These are phyloP conservation scores for Bedellia somnulentella DNA, from an alignment of 2,888 invertebrate species.

Conservation along the genomic window DNA sequence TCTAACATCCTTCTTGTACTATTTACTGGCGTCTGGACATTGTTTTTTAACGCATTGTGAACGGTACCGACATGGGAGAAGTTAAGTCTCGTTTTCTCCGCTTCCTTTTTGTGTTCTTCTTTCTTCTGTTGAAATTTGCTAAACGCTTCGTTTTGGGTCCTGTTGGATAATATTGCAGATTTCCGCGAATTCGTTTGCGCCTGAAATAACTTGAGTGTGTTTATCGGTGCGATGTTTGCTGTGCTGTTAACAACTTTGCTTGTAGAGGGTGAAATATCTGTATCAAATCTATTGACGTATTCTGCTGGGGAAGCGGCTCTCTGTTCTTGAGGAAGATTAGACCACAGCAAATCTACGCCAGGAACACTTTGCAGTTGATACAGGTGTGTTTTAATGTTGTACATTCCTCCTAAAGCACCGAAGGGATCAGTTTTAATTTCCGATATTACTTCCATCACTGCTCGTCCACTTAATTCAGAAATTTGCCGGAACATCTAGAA, in stretches of 20 bases:
- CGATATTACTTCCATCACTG: conserved; percentile 39
- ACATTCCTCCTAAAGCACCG: conserved; percentile 63
- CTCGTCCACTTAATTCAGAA: conserved; percentile 39
- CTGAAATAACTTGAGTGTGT: conserved; percentile 2
- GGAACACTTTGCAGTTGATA: conserved; percentile 25
- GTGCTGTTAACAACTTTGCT: conserved; percentile 11
- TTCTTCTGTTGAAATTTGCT: too few relatives aligned
- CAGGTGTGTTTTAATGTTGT: conserved; percentile 57
- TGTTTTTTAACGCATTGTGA: too few relatives aligned
- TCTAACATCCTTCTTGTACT: too few relatives aligned
- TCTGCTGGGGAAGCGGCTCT: conserved; percentile 28
- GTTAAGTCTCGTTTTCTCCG: too few relatives aligned
- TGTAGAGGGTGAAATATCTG: conserved; percentile 10
- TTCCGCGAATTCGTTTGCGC: too few relatives aligned
- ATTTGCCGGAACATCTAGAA: conserved; percentile 49
- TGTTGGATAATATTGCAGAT: too few relatives aligned
- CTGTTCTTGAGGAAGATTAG: conserved; percentile 21
- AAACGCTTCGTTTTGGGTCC: too few relatives aligned
- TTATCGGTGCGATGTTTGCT: conserved; percentile 10
- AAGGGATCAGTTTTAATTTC: conserved; percentile 57
- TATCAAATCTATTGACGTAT: conserved; percentile 12
- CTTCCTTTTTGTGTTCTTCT: too few relatives aligned
- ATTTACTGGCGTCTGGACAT: too few relatives aligned
- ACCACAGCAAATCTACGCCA: conserved; percentile 32
- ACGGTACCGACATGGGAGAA: too few relatives aligned